Evolutionary conservation across 2,113 vertebrate genomes (phyloP), one percentile per base, ranked within the genome.

Genomic region (Corydoras maculifer): DNA sequence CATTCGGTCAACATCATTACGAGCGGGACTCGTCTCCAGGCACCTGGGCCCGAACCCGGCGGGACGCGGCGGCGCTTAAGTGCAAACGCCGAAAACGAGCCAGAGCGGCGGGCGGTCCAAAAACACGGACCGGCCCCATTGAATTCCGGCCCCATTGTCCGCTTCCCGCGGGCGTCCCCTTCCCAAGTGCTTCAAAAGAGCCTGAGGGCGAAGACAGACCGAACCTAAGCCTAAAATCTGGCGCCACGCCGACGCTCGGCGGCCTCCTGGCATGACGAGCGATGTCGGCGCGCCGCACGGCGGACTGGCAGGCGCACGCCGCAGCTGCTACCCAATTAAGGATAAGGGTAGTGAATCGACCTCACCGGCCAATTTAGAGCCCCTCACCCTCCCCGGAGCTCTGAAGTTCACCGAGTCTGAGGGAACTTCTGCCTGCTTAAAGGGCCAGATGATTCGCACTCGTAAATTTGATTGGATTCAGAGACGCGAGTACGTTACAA

Each of bases 321-420:
- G 84, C 88, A 88, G 87, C 88, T 89, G 88, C 88, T 88, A 82
- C 86, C 85, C 79, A 77, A 80, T 79, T 76, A 63, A 10, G 14
- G 58, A 57, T 49, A 77, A 80, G 72, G 74, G 68, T 77, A 65
- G 70, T 66, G 60, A 65, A 54, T 35, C 54, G 69, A 70, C 58
- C 67, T 54, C n/a, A 58, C 18, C 18, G 18, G 18, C 49, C 8
- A 62, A 35, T 43, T 25, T 29, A 13, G 65, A 68, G 48, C 25
- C 25, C n/a, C 58, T 58, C 29, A 62, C 18, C 18, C 18, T 25
- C 18, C 18, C 18, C 18, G 2, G 18, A 25, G 18, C 2, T 25
- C 18, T 25, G 18, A 25, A 25, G 18, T 25, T 25, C 18, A 25
- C 18, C 18, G 18, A 25, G 18, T 25, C 18, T 25, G 18, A 25